Conservation (phyloP, 2,797 vertebrate species). For the Balearica regulorum region DNA sequence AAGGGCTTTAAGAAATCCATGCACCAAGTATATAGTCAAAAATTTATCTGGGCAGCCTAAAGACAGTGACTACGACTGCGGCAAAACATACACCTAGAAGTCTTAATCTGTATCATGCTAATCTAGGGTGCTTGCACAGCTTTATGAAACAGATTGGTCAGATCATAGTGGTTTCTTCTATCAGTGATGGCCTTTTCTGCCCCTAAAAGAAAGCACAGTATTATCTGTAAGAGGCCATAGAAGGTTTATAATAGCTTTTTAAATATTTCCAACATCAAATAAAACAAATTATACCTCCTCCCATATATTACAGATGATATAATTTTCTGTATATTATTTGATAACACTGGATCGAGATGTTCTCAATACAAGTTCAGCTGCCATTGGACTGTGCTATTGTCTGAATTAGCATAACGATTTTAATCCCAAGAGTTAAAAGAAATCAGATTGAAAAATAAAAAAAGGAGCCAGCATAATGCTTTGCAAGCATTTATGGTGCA, state of each 20-base stretch:
- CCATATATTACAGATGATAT: not conserved
- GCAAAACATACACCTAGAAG: not conserved
- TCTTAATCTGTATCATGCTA: not conserved
- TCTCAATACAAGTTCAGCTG: not conserved
- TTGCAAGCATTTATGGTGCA: not conserved
- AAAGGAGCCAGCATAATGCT: not conserved
- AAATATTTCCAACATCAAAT: slow-evolving; percentile 11
- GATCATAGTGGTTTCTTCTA: rapidly evolving
- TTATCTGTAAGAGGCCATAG: not conserved
- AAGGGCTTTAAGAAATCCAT: not conserved
- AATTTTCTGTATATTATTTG: not conserved
- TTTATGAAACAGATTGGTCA: not conserved
- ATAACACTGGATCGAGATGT: not conserved
- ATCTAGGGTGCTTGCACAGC: not conserved
- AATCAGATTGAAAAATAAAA: not conserved
- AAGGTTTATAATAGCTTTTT: not conserved
- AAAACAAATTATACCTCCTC: not conserved
- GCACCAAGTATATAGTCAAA: not conserved
- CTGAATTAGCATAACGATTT: not conserved
- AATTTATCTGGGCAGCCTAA: not conserved
- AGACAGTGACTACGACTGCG: not conserved
- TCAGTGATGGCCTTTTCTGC: not conserved
- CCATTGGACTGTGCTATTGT: not conserved
- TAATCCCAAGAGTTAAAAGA: not conserved
- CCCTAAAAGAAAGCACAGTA: not conserved